phyloP scores from a whole-genome alignment of 1,140 invertebrate species.

The Portunus trituberculatus region DNA sequence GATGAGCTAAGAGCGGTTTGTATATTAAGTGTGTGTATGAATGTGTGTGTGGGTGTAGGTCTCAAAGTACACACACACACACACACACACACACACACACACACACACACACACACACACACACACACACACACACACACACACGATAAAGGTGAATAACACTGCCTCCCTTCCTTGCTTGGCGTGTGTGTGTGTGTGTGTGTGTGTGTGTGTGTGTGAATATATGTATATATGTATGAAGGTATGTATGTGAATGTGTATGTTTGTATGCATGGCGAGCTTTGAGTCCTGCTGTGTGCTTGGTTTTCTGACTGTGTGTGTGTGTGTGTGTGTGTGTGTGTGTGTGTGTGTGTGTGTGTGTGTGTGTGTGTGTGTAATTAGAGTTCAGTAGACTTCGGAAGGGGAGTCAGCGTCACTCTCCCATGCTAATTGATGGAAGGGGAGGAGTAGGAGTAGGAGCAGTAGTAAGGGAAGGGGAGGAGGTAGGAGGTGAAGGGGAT shows the following conservation, averaged over 20 bases:
- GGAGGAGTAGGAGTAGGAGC: neutral
- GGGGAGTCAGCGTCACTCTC: neutral
- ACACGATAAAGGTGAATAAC: neutral
- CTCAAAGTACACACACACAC: neutral
- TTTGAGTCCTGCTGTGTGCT: neutral
- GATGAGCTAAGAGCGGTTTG: neutral
- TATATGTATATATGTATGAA: neutral
- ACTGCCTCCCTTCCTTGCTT: neutral
- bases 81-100: neutral
- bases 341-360: conserved; percentile 33
- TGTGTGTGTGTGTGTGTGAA: neutral
- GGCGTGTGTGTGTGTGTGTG: neutral
- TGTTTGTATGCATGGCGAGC: neutral
- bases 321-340: conserved; percentile 49
- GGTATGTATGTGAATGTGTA: neutral
- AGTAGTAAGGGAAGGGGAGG: neutral
- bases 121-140: conserved; percentile 2
- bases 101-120: conserved; percentile 20
- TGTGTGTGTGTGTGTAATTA: conserved; percentile 36
- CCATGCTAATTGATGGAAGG: neutral
- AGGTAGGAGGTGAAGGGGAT: neutral
- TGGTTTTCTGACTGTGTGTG: neutral
- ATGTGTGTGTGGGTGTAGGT: neutral
- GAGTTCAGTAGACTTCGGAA: neutral
- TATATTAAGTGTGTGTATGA: neutral